phyloP scores from a whole-genome alignment of 2,113 vertebrate genomes.

The Etia nguti region DNA sequence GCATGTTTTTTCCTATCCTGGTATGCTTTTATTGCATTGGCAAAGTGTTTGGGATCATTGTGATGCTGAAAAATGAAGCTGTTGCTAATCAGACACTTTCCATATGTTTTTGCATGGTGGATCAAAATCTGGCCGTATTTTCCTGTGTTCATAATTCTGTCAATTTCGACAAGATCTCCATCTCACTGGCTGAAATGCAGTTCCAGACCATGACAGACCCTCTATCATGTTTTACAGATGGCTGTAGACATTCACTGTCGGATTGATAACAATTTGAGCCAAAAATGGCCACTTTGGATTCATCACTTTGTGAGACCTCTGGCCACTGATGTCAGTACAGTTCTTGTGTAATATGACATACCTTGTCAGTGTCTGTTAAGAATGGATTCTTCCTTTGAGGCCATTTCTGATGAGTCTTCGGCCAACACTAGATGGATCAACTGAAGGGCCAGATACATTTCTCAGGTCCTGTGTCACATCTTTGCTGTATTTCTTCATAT shows the following conservation, averaged over 20 bases:
- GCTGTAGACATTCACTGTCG: neutral
- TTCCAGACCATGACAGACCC: neutral
- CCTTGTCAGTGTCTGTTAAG: neutral
- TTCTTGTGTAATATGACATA: neutral
- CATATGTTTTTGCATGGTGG: neutral
- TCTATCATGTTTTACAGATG: neutral
- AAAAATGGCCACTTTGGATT: neutral
- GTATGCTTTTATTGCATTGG: accelerated
- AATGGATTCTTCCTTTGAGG: neutral
- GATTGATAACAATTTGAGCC: neutral
- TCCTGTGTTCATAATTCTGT: neutral
- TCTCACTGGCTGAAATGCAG: neutral
- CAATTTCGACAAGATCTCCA: neutral
- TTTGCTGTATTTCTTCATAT: neutral
- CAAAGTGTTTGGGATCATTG: neutral
- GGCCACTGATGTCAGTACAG: neutral
- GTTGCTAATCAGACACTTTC: neutral
- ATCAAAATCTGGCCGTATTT: neutral
- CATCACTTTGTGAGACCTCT: neutral
- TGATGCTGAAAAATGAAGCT: neutral
- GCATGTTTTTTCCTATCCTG: neutral
- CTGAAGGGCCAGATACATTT: neutral
- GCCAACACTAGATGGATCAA: neutral
- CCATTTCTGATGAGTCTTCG: neutral
- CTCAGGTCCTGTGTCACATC: neutral